Conservation (phyloP, 2,113 vertebrate genomes). For the Climacteris rufus region DNA sequence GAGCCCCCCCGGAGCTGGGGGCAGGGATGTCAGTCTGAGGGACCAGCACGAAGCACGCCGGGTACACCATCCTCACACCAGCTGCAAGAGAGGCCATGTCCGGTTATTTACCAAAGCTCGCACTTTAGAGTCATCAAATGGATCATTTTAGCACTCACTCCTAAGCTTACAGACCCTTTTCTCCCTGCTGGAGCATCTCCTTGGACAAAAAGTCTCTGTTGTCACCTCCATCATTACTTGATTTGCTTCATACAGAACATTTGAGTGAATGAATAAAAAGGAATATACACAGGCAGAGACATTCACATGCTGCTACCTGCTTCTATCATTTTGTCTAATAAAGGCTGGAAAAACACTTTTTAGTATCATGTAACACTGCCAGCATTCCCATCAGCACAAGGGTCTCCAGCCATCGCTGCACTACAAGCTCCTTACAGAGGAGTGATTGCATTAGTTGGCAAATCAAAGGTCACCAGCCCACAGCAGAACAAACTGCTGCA, state of each 20-base stretch:
- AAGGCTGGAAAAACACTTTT: neutral
- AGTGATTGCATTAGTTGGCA: neutral
- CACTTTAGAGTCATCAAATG: neutral
- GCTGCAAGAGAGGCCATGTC: constrained; percentile 59
- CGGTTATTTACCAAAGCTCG: neutral
- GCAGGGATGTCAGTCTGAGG: constrained; percentile 94
- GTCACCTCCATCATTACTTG: neutral
- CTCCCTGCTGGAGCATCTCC: neutral
- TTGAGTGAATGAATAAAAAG: neutral
- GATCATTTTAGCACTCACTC: neutral
- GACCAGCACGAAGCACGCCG: constrained; percentile 93
- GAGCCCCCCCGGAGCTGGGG: constrained; percentile 82
- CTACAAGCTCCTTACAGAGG: neutral
- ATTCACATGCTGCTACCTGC: neutral
- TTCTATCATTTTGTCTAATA: neutral
- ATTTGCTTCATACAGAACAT: neutral
- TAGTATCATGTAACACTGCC: neutral
- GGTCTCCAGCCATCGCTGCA: neutral
- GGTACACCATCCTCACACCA: constrained; percentile 97
- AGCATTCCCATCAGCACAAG: neutral
- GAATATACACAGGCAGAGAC: neutral
- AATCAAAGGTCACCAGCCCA: neutral
- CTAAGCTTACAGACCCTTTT: neutral
- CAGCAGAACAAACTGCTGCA: neutral
- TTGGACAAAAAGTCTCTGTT: neutral